phyloP scores from a whole-genome alignment of 2,888 invertebrate genomes.

The Prostheceraeus crozeri region DNA sequence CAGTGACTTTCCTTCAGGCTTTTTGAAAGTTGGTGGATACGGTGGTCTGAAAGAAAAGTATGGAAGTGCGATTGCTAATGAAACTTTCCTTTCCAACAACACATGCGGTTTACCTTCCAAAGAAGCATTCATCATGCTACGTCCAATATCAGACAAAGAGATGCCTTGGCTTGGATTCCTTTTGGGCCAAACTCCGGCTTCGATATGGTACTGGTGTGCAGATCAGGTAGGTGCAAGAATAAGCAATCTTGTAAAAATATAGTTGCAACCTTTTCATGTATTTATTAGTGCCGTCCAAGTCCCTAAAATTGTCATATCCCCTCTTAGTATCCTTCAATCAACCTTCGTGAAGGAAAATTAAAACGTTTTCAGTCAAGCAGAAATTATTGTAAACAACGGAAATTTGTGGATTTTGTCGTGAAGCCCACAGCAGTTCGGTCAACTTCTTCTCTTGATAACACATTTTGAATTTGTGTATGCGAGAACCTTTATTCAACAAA shows the following conservation, averaged over 20 bases:
- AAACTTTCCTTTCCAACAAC: constrained; percentile 42
- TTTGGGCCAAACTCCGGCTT: constrained; percentile 59
- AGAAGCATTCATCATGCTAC: constrained; percentile 58
- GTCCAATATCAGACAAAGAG: constrained; percentile 55
- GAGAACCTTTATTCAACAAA: too few relatives aligned
- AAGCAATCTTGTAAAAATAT: too few relatives aligned
- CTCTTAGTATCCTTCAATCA: not conserved
- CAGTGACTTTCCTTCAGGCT: constrained; percentile 53
- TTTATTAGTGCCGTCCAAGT: too few relatives aligned
- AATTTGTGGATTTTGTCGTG: too few relatives aligned
- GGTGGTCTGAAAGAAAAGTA: constrained; percentile 54
- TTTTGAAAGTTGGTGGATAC: constrained; percentile 57
- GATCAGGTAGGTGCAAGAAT: constrained; percentile 54
- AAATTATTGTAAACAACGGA: not conserved
- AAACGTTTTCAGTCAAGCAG: not conserved
- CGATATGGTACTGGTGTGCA: constrained; percentile 60
- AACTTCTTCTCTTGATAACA: too few relatives aligned
- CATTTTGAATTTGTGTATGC: too few relatives aligned
- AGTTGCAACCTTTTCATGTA: too few relatives aligned
- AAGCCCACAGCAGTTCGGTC: too few relatives aligned
- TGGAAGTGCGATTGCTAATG: constrained; percentile 53
- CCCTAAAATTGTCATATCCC: not conserved
- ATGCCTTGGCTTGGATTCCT: constrained; percentile 61
- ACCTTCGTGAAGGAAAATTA: not conserved
- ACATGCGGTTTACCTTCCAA: constrained; percentile 52